Conservation (phyloP, 2,113 vertebrate species). For the Poeciliopsis retropinna region DNA sequence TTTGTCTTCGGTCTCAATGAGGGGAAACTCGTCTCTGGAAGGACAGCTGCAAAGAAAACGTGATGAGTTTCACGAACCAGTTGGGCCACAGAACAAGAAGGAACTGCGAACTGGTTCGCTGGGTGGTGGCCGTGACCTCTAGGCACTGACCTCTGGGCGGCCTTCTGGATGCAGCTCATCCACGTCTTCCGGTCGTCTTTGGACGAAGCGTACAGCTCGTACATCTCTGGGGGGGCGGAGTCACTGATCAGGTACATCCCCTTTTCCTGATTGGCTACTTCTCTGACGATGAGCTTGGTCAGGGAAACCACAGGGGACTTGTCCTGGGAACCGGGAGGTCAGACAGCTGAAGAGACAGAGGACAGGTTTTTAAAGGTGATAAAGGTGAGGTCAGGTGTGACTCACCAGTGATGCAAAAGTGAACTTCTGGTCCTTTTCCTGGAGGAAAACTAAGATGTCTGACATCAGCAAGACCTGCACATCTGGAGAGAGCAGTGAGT, state of each 20-base stretch:
- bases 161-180: conserved; percentile 90
- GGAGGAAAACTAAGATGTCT: conserved; percentile 91
- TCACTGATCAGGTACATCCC: conserved; percentile 94
- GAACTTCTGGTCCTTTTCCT: conserved; percentile 96
- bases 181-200: conserved; percentile 88
- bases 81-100: too few species aligned
- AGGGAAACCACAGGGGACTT: conserved; percentile 90
- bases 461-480: conserved; percentile 92
- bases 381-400: conserved; percentile 12
- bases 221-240: conserved; percentile 89
- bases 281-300: conserved; percentile 89
- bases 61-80: neutral
- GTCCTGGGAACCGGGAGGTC: conserved; percentile 79
- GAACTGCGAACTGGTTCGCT: neutral
- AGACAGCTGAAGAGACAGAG: conserved; percentile 1
- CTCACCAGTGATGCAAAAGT: conserved; percentile 90
- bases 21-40: conserved; percentile 88
- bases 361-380: neutral
- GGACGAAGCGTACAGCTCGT: conserved; percentile 88
- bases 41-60: conserved; percentile 83
- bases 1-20: conserved; percentile 92
- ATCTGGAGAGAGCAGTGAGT: conserved; percentile 74
- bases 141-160: conserved; percentile 80
- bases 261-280: conserved; percentile 97
- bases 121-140: too few species aligned